Base-by-base conservation (phyloP, 2,113 vertebrate genomes). In the Chaenogobius annularis region DNA sequence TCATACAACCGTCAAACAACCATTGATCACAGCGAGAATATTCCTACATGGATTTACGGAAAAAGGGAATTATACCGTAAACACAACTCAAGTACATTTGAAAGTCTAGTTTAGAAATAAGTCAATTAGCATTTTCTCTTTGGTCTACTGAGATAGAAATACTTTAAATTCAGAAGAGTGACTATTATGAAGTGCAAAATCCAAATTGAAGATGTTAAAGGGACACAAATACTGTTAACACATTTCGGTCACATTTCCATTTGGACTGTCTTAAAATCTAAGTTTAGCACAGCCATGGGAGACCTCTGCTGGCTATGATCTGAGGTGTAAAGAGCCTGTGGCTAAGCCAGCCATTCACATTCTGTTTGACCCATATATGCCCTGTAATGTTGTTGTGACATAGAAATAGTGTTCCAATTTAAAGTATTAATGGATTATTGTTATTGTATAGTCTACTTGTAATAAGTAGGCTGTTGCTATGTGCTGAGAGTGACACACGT, bases 281-380 rank as follows among this genome's bases (percentile, higher is more conserved):
- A 50, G 31, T 12, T 26, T 47, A 73, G 50, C 68, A 31, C 35
- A 73, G 50, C 67, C 50, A 70, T 56, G 68, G 64, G 68, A 73
- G 70, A 69, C 86, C 71, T 79, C 82, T 87, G 72, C 74, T 87
- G 84, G 77, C 62, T 54, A 48, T 40, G 50, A 69, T 72, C 80
- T 54, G n/a, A 69, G 52, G 20, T 40, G 44, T 55, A 59, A 68
- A 67, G 55, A 35, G 15, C 14, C 52, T 71, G 20, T 54, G 22
- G 10, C 10, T 40, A 43, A 63, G 61, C 17, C 35, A n/a, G 26
- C 17, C 7, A 37, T n/a, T 37, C 31, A 62, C 35, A 17, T 19
- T 20, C 31, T 17, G 7, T 62, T 62, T 37, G 31, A 62, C 35
- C 35, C 35, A 17, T 17, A 31, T 37, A 10, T 37, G 8, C 59